Conservation (phyloP, 2,113 vertebrate species). For the Chionomys nivalis region DNA sequence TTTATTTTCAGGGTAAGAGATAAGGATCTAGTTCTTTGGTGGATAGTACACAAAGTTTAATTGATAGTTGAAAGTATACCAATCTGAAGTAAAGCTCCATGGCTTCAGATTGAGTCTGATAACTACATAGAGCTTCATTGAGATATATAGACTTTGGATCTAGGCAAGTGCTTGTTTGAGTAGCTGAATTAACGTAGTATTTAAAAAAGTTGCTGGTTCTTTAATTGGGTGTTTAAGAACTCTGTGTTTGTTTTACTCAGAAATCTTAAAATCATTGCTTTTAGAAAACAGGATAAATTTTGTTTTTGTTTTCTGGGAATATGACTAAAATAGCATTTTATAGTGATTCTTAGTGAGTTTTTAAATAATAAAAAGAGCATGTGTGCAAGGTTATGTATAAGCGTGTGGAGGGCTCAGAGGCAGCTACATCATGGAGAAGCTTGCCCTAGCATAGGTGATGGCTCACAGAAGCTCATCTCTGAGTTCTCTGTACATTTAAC, state of each 20-base stretch:
- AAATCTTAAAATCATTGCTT: conserved; percentile 44
- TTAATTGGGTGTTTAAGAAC: background rate
- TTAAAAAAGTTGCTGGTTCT: background rate
- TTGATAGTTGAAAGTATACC: background rate
- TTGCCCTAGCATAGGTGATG: background rate
- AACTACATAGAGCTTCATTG: background rate
- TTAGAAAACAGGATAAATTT: background rate
- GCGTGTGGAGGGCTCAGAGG: background rate
- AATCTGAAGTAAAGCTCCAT: background rate
- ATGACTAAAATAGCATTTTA: background rate
- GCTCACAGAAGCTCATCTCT: background rate
- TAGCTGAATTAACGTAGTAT: background rate
- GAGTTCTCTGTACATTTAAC: background rate
- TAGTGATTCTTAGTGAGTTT: background rate
- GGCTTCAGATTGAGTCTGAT: background rate
- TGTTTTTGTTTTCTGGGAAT: background rate
- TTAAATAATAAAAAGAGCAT: background rate
- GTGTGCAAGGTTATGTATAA: background rate
- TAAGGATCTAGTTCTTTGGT: background rate
- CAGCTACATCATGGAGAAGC: background rate
- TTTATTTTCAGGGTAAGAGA: background rate
- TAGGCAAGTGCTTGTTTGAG: background rate
- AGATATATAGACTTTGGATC: background rate
- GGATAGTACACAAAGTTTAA: background rate
- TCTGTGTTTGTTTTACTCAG: background rate